A percentile compares a stretch with the other conserved stretches of the same genome.
Conservation (phyloP, 2,113 vertebrate species). For the Uropsilus gracilis region DNA sequence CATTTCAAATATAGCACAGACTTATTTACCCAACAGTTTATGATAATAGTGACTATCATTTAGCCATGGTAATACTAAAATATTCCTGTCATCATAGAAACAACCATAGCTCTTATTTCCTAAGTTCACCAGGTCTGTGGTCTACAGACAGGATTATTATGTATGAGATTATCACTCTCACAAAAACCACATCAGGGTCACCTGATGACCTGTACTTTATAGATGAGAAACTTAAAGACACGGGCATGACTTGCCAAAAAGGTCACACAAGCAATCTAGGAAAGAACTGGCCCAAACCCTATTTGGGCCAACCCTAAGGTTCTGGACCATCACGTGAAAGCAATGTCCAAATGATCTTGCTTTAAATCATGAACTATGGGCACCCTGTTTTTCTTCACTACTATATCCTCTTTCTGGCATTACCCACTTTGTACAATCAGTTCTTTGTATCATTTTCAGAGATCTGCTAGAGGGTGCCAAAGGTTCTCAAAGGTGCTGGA, state of each 20-base stretch:
- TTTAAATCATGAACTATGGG: background rate
- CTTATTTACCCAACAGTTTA: background rate
- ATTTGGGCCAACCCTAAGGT: background rate
- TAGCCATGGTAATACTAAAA: background rate
- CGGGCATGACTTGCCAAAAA: background rate
- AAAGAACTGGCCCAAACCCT: background rate
- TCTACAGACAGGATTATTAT: too few relatives aligned
- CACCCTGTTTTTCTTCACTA: background rate
- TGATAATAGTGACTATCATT: background rate
- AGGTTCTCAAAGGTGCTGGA: background rate
- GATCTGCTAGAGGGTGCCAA: background rate
- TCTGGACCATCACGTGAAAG: background rate
- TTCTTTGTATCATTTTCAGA: background rate
- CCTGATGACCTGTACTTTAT: background rate
- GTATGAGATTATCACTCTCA: background rate
- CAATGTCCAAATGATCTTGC: too few relatives aligned
- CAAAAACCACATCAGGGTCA: background rate
- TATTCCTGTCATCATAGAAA: background rate
- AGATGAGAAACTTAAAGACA: background rate
- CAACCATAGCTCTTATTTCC: fast-evolving
- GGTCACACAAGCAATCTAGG: background rate
- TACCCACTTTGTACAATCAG: too few relatives aligned
- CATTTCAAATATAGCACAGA: background rate
- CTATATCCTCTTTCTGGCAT: background rate
- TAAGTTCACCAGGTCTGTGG: too few relatives aligned